Evolutionary conservation across 2,888 invertebrate genomes (phyloP).

Genomic region (Sphaerophoria taeniata): DNA sequence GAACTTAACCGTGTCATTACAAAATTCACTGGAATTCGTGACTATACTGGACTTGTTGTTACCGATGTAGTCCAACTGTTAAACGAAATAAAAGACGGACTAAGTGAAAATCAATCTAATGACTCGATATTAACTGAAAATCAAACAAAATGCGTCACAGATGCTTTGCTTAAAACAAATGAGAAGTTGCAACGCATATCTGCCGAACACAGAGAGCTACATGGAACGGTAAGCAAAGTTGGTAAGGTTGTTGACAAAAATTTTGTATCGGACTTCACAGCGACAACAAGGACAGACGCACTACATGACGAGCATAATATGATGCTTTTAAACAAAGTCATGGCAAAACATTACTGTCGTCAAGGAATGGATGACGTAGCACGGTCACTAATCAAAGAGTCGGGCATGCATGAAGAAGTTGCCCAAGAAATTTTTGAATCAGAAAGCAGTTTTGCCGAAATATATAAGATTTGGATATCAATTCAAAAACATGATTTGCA

Average conservation of each 20-base stretch:
- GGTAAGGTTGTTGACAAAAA: constrained; percentile 98
- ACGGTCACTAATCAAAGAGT: constrained; percentile 86
- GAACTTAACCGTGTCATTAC: constrained; percentile 82
- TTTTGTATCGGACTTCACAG: constrained; percentile 95
- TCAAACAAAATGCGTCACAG: constrained; percentile 89
- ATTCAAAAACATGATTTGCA: constrained; percentile 91
- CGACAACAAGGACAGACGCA: constrained; percentile 92
- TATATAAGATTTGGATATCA: constrained; percentile 94
- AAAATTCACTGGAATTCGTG: constrained; percentile 81
- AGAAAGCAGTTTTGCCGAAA: constrained; percentile 89
- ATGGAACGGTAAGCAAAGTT: constrained; percentile 92
- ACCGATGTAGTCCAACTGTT: constrained; percentile 80
- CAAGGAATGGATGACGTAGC: constrained; percentile 97
- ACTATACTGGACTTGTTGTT: constrained; percentile 80
- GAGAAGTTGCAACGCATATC: constrained; percentile 92
- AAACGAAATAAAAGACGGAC: constrained; percentile 79
- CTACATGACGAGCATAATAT: constrained; percentile 86
- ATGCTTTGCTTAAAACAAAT: constrained; percentile 90
- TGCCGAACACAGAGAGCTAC: constrained; percentile 92
- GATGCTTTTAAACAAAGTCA: constrained; percentile 91
- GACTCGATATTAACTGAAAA: constrained; percentile 87
- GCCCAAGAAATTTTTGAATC: constrained; percentile 83
- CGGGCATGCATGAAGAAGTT: constrained; percentile 79
- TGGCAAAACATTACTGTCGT: constrained; percentile 97
- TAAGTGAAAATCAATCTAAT: constrained; percentile 80